Percentiles rank a stretch among this genome's conserved stretches.
phyloP scores from a whole-genome alignment of 2,113 vertebrate genomes.

The Pygoscelis antarcticus region DNA sequence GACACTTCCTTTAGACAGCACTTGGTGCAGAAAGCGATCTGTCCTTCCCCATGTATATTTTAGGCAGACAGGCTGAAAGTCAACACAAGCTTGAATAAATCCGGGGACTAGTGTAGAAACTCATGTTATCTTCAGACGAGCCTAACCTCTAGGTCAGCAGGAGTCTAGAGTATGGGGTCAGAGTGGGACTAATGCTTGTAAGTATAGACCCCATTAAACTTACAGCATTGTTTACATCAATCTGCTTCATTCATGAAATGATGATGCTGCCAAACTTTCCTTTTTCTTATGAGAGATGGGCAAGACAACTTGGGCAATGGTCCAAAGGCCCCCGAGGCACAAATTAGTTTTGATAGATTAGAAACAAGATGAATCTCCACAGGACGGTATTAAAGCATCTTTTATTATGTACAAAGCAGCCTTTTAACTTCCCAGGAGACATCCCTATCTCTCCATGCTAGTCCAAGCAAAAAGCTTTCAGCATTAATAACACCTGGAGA shows the following conservation, averaged over 20 bases:
- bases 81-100: constrained; percentile 41
- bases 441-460: constrained; percentile 28
- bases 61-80: constrained; percentile 55
- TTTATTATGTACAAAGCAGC: constrained; percentile 46
- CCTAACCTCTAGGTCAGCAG: constrained; percentile 43
- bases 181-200: constrained; percentile 39
- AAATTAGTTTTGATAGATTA: constrained; percentile 58
- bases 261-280: constrained; percentile 22
- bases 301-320: constrained; percentile 8
- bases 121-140: constrained; percentile 52
- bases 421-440: constrained; percentile 54
- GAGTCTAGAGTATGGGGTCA: constrained; percentile 50
- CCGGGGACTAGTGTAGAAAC: neutral
- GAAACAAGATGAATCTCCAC: constrained; percentile 46
- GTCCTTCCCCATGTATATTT: constrained; percentile 56
- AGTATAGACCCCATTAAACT: constrained; percentile 43
- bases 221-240: neutral
- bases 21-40: constrained; percentile 28
- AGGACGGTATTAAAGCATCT: constrained; percentile 22
- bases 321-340: constrained; percentile 24
- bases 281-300: constrained; percentile 1
- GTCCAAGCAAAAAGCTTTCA: constrained; percentile 65
- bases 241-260: constrained; percentile 56
- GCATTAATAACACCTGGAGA: constrained; percentile 61
- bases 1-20: constrained; percentile 61